A percentile compares a stretch with the other conserved stretches of the same genome.
These are phyloP conservation scores for Ridgeia piscesae DNA, from an alignment of 1,140 invertebrate genomes.

Conservation along the genomic window DNA sequence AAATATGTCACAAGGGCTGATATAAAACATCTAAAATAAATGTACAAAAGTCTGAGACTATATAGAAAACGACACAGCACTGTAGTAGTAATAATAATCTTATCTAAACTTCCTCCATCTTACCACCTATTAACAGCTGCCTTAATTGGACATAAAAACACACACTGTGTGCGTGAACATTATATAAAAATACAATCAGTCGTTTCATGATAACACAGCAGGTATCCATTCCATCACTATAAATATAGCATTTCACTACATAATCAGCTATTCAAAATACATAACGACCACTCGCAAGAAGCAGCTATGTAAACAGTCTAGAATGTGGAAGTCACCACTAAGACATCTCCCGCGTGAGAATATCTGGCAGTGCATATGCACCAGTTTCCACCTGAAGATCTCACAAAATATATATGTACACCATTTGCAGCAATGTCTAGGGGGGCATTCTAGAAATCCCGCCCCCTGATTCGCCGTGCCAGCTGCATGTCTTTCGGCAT, in stretches of 20 bases:
- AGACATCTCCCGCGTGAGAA: background rate
- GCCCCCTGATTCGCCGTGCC: slow-evolving; percentile 34
- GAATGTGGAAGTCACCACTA: background rate
- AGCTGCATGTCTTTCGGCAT: slow-evolving; percentile 50
- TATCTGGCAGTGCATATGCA: background rate
- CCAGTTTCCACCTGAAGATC: background rate
- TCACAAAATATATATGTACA: background rate
- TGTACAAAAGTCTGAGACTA: background rate
- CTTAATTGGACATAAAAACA: background rate
- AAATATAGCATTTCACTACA: slow-evolving; percentile 1
- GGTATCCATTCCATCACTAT: background rate
- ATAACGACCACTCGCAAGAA: background rate
- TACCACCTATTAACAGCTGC: background rate
- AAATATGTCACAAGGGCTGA: background rate
- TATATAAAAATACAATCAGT: background rate
- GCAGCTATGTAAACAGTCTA: background rate
- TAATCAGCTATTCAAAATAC: background rate
- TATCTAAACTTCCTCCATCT: background rate
- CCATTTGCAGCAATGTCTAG: background rate
- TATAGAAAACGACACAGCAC: background rate
- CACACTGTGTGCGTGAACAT: background rate
- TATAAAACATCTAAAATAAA: background rate
- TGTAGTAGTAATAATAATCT: background rate
- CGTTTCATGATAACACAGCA: background rate
- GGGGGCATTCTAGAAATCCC: background rate